These are phyloP conservation scores for Protaetia brevitarsis DNA, from an alignment of 1,140 invertebrate genomes.

Conservation along the genomic window DNA sequence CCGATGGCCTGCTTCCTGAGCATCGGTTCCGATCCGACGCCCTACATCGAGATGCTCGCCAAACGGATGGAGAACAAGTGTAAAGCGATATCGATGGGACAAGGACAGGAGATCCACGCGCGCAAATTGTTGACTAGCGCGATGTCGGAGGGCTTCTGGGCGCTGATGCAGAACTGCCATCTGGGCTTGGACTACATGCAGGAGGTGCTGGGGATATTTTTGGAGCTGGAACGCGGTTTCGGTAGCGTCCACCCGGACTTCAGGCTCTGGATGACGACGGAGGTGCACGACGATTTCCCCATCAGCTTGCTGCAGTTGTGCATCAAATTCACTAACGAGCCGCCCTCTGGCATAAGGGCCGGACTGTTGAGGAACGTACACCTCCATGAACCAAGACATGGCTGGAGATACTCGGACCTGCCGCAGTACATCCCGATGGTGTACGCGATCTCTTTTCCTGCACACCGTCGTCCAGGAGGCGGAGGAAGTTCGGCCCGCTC, in stretches of 20 bases:
- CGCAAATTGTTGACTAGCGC: conserved; percentile 70
- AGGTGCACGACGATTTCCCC: conserved; percentile 77
- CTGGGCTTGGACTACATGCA: conserved; percentile 85
- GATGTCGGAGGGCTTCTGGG: conserved; percentile 73
- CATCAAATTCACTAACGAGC: conserved; percentile 86
- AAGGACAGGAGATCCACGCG: conserved; percentile 89
- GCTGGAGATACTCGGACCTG: conserved; percentile 81
- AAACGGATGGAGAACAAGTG: conserved; percentile 70
- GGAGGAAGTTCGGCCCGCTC: conserved; percentile 85
- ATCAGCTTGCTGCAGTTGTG: conserved; percentile 83
- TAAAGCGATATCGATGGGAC: conserved; percentile 83
- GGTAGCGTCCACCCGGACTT: conserved; percentile 64
- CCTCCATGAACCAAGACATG: conserved; percentile 78
- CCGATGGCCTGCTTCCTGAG: conserved; percentile 87
- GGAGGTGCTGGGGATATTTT: conserved; percentile 66
- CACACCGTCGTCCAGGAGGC: conserved; percentile 83
- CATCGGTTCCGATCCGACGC: conserved; percentile 88
- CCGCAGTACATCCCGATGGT: conserved; percentile 80
- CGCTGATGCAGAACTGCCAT: conserved; percentile 88
- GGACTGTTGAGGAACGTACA: conserved; percentile 82
- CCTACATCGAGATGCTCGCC: conserved; percentile 77
- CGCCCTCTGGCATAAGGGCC: conserved; percentile 69
- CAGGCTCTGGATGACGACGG: conserved; percentile 88
- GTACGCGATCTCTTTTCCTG: conserved; percentile 84
- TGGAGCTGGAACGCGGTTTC: conserved; percentile 57